phyloP scores from a whole-genome alignment of 2,888 invertebrate species.

The Dendrolimus pini region DNA sequence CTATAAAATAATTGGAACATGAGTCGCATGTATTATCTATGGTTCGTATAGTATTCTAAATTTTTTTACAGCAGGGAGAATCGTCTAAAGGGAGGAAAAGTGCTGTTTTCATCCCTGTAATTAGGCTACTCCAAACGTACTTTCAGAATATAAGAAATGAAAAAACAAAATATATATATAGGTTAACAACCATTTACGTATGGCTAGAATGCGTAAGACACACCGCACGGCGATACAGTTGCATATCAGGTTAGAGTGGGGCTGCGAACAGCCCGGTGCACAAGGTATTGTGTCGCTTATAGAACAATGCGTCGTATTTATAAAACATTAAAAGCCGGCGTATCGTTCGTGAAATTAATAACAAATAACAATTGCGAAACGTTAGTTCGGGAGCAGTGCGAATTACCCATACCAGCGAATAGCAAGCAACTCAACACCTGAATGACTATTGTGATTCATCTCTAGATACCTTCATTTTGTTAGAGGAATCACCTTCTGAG shows the following conservation, averaged over 20 bases:
- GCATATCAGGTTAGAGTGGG: constrained; percentile 61
- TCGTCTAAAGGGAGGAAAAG: no score
- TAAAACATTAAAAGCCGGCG: constrained; percentile 75
- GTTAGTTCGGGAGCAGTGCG: constrained; percentile 69
- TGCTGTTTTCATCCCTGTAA: no score
- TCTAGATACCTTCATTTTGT: background rate
- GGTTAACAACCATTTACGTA: constrained; percentile 10
- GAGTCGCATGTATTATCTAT: no score
- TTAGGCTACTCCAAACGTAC: no score
- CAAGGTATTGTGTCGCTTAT: constrained; percentile 70
- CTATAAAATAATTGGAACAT: no score
- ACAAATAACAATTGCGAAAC: constrained; percentile 76
- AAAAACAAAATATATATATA: no score
- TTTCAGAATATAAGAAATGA: no score
- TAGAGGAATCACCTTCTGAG: no score
- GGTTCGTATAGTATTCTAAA: no score
- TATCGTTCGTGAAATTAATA: constrained; percentile 77
- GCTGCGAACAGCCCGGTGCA: constrained; percentile 43
- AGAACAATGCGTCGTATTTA: constrained; percentile 75
- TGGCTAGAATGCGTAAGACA: constrained; percentile 54
- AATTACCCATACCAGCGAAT: constrained; percentile 66
- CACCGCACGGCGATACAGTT: constrained; percentile 32
- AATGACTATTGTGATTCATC: background rate
- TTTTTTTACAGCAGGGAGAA: no score
- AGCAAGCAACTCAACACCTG: constrained; percentile 20